Evolutionary conservation across 1,140 invertebrate species (phyloP).

Genomic region (Anthonomus grandis): DNA sequence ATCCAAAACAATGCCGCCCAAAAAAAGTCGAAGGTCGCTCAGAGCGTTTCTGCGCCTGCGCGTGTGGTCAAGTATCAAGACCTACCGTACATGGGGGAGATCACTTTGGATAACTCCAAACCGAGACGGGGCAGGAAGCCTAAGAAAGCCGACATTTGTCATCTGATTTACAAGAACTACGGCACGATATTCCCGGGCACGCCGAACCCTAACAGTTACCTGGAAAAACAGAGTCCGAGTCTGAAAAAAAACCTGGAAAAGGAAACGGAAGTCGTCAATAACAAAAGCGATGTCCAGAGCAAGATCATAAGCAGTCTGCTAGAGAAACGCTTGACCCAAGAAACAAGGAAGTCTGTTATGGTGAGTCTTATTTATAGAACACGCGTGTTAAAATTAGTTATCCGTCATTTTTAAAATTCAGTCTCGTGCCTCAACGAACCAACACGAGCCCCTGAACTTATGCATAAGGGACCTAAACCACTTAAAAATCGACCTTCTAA

Average conservation of each 20-base stretch:
- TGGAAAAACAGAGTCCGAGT: conserved; percentile 38
- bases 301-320: conserved; percentile 65
- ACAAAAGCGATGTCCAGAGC: conserved; percentile 64
- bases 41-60: conserved; percentile 46
- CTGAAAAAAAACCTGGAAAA: conserved; percentile 38
- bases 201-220: conserved; percentile 53
- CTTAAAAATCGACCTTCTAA: conserved; percentile 59
- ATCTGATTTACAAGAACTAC: conserved; percentile 88
- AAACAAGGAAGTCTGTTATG: conserved; percentile 49
- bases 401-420: too few species aligned
- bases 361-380: too few species aligned
- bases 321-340: conserved; percentile 66
- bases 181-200: conserved; percentile 77
- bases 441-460: conserved; percentile 78
- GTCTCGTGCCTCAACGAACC: too few species aligned
- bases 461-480: conserved; percentile 72
- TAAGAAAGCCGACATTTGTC: conserved; percentile 86
- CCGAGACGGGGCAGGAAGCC: conserved; percentile 80
- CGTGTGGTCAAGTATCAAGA: conserved; percentile 71
- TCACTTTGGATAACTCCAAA: conserved; percentile 81
- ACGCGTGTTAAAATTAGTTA: too few species aligned
- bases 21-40: conserved; percentile 14
- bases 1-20: conserved; percentile 41
- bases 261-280: conserved; percentile 33
- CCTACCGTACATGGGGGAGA: conserved; percentile 86